Conservation (phyloP, 2,113 vertebrate species). For the Chloroceryle aenea region DNA sequence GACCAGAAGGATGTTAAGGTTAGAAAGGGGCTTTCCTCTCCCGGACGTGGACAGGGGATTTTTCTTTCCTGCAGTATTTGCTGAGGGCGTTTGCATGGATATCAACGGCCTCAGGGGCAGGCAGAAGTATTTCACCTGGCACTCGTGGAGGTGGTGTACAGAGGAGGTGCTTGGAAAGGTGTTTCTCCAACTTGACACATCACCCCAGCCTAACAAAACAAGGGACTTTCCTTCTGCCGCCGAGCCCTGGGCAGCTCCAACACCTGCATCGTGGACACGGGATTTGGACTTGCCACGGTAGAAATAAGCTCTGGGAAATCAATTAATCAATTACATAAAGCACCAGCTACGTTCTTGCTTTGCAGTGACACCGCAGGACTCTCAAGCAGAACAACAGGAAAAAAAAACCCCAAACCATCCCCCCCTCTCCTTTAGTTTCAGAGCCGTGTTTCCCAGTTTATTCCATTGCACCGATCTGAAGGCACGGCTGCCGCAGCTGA, state of each 20-base stretch:
- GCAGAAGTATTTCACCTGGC: neutral
- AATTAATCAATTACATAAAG: neutral
- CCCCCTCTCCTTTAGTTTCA: neutral
- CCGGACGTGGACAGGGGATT: neutral
- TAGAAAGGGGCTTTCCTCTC: neutral
- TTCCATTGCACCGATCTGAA: neutral
- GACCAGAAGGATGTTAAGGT: neutral
- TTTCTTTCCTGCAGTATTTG: neutral
- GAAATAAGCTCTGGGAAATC: neutral
- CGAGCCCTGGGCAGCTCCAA: neutral
- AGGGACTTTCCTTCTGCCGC: neutral
- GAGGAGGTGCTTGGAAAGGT: neutral
- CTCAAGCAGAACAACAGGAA: fast-evolving
- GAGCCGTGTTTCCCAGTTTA: neutral
- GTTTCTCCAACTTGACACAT: neutral
- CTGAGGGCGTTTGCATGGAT: neutral
- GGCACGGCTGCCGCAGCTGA: neutral
- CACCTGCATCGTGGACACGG: neutral
- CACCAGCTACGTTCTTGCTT: neutral
- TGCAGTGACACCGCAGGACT: neutral
- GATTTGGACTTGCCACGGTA: neutral
- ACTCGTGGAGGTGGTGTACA: neutral
- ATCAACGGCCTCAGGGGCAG: fast-evolving
- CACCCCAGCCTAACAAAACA: fast-evolving
- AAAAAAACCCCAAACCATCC: neutral